Evolutionary conservation across 2,888 invertebrate species (phyloP).

Genomic region (Eupithecia subfuscata): DNA sequence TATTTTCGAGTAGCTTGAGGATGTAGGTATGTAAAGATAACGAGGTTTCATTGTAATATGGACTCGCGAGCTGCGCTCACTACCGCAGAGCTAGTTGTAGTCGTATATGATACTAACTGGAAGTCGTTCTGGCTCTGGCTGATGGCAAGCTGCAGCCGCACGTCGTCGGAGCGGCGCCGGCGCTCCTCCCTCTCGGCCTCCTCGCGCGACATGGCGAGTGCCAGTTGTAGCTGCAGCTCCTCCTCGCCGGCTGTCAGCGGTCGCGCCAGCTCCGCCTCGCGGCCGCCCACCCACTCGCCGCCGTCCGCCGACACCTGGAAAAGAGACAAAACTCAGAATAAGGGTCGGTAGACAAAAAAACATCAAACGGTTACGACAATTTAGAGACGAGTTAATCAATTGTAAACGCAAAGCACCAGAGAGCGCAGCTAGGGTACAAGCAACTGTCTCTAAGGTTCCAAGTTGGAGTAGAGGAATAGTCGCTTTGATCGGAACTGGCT

Average conservation of each 20-base stretch:
- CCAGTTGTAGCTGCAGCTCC: conserved; percentile 98
- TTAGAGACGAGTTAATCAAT: too few species aligned
- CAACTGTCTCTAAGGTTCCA: background rate
- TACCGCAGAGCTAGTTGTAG: background rate
- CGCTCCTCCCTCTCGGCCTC: conserved; percentile 99
- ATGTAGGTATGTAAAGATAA: too few species aligned
- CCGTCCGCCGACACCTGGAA: conserved; percentile 46
- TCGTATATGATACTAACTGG: conserved; percentile 84
- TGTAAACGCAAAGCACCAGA: too few species aligned
- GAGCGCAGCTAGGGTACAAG: background rate
- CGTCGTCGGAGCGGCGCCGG: conserved; percentile 96
- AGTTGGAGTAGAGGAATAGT: background rate
- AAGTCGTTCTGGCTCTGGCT: conserved; percentile 97
- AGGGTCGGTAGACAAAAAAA: background rate
- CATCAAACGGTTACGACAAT: too few species aligned
- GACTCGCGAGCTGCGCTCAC: background rate
- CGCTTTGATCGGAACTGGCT: background rate
- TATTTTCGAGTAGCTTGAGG: too few species aligned
- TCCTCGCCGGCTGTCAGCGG: conserved; percentile 99
- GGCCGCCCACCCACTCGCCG: conserved; percentile 77
- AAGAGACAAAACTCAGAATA: background rate
- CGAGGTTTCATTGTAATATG: too few species aligned
- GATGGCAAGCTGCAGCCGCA: conserved; percentile 96
- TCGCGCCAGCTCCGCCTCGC: conserved; percentile 95
- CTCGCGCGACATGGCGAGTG: conserved; percentile 98